Evolutionary conservation across 2,797 vertebrate species (phyloP).

Genomic region (Tenualosa ilisha): DNA sequence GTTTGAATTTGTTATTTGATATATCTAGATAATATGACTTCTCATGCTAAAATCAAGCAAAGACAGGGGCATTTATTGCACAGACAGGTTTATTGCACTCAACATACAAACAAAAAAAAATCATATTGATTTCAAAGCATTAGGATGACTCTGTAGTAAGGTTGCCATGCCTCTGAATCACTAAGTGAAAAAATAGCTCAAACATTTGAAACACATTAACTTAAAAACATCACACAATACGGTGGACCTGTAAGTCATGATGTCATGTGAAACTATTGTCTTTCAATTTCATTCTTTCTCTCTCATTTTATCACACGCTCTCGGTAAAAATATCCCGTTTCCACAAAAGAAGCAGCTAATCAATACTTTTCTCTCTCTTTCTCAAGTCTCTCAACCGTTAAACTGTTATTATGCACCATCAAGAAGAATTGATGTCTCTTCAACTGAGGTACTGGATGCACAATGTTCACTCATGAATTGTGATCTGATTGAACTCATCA

Average conservation of each 20-base stretch:
- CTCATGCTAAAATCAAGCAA: background rate
- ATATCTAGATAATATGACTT: background rate
- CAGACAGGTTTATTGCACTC: constrained; percentile 73
- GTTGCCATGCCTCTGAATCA: constrained; percentile 29
- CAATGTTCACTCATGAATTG: background rate
- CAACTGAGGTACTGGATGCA: background rate
- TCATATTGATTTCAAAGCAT: constrained; percentile 48
- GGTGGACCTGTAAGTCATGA: background rate
- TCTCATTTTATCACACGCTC: background rate
- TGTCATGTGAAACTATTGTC: background rate
- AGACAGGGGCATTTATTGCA: constrained; percentile 42
- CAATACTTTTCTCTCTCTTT: background rate
- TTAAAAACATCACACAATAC: constrained; percentile 1
- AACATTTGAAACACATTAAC: background rate
- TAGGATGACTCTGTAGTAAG: constrained; percentile 45
- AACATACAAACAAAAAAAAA: constrained; percentile 66
- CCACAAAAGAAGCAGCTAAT: background rate
- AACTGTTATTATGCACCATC: background rate
- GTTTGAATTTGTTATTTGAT: background rate
- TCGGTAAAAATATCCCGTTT: background rate
- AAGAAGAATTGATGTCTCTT: background rate
- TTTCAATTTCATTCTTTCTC: background rate
- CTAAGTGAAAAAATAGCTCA: background rate
- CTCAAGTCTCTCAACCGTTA: background rate
- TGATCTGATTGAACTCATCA: background rate